Evolutionary conservation across 2,888 invertebrate species (phyloP), one percentile per base, ranked within the genome.

Genomic region (Ectemnius lituratus): DNA sequence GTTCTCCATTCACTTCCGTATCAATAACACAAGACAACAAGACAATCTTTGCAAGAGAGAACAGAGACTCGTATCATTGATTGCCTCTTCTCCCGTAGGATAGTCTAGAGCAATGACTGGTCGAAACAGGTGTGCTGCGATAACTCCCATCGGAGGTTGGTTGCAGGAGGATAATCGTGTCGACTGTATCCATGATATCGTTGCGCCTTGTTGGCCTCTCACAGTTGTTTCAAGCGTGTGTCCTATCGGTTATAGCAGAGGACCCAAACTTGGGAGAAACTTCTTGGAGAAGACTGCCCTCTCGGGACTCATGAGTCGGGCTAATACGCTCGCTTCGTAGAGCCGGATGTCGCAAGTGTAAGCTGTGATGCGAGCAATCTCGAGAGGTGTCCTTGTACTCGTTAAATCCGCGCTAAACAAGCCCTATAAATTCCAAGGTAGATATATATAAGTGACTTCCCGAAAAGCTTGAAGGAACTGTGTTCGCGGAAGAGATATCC

Each of bases 251-350:
- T 78, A 59, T 23, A 60, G 69, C 49, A 67, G 62, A 61, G 73
- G 73, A 67, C 78, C 78, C 73, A 78, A 85, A 85, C 81, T 85
- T 84, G 82, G 78, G 79, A 77, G 82, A 80, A 85, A 85, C 83
- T 85, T 83, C 59, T 61, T 14, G n/a, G 72, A 74, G 82, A 76
- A 80, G 81, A 85, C 81, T 84, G 78, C 79, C 78, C 85, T 79
- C 80, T 67, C 62, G 84, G 78, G 85, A 80, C 74, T 70, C 75
- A 70, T 72, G 78, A 77, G 77, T 71, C 73, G 59, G 62, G 63
- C 78, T 83, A 85, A 85, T 84, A 82, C 81, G 76, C 73, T 79
- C 67, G 62, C 23, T 23, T 23, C 23, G 23, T 23, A 23, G 23
- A 23, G 23, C 23, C 23, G 79, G 75, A 82, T 75, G 79, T 84